These are phyloP conservation scores for Scomber colias DNA, from an alignment of 2,113 vertebrate genomes.

Conservation along the genomic window DNA sequence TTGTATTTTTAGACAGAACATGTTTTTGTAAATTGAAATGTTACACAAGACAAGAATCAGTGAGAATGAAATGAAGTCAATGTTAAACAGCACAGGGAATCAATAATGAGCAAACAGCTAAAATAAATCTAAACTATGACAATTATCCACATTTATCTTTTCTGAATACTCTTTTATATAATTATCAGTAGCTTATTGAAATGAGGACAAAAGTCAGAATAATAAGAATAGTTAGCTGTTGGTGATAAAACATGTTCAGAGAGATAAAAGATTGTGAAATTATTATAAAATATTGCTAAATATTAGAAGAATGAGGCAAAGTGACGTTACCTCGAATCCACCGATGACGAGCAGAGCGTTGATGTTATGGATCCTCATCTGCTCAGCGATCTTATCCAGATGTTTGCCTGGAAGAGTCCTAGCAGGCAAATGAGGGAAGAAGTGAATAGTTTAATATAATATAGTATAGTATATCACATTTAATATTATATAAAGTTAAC, in stretches of 20 bases:
- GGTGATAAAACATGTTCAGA: background rate
- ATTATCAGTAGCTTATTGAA: slow-evolving; percentile 9
- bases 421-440: background rate
- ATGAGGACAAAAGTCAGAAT: too few species aligned
- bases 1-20: background rate
- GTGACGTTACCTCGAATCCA: slow-evolving; percentile 91
- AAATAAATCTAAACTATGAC: background rate
- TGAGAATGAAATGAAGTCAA: slow-evolving; percentile 22
- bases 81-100: slow-evolving; percentile 1
- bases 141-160: background rate
- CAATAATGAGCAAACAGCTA: background rate
- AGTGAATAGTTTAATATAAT: background rate
- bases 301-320: background rate
- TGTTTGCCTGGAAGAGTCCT: slow-evolving; percentile 92
- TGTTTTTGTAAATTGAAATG: slow-evolving; percentile 7
- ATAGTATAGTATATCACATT: background rate
- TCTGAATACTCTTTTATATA: background rate
- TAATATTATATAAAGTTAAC: too few species aligned
- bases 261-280: background rate
- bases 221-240: too few species aligned
- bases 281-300: background rate
- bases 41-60: background rate
- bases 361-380: slow-evolving; percentile 90
- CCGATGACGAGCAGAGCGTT: slow-evolving; percentile 93
- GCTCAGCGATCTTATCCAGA: slow-evolving; percentile 89